Evolutionary conservation across 2,797 vertebrate genomes (phyloP), one percentile per base, ranked within the genome.

Genomic region (Clarias pachynema): DNA sequence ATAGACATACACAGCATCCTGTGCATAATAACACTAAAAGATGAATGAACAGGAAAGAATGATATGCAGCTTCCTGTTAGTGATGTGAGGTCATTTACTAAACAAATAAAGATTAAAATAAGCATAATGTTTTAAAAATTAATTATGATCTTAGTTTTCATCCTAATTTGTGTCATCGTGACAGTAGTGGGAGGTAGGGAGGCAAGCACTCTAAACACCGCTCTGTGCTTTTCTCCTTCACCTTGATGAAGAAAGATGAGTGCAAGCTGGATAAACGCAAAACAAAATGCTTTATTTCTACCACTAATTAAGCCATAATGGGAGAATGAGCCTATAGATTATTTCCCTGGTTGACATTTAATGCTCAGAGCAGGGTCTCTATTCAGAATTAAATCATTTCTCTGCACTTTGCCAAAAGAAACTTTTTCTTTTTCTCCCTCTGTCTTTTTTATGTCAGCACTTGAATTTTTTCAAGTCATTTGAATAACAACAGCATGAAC

Each of bases 21-120:
- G 72, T 29, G n/a, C 26, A 57, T 20, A 57, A 75, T 5, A 56
- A 20, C 8, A 31, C 16, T 57, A 9, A 44, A 68, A 40, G 66
- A 22, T n/a, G 49, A 74, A 29, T 49, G 53, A 40, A 62, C 34
- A 74, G 18, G 65, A 44, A 85, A 79, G 70, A 26, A 18, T 40
- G 40, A 79, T 49, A 29, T 34, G 24, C 83, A 81, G 77, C 75
- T 72, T 24, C 37, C 62, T 44, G 65, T 89, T 81, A 85, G 59
- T 81, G 44, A 66, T 74, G 59, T 34, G 79, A 85, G 80, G 81
- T 57, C 81, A 56, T 87, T 85, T 86, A 82, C 81, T 83, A 88
- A 88, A 86, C 82, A 56, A 89, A 86, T 87, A 89, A 86, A 88
- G 78, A 84, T 86, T 65, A 85, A 79, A 89, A 85, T 75, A 89